Conservation (phyloP, 1,140 invertebrate genomes). For the Drosophila pseudoananassae region DNA sequence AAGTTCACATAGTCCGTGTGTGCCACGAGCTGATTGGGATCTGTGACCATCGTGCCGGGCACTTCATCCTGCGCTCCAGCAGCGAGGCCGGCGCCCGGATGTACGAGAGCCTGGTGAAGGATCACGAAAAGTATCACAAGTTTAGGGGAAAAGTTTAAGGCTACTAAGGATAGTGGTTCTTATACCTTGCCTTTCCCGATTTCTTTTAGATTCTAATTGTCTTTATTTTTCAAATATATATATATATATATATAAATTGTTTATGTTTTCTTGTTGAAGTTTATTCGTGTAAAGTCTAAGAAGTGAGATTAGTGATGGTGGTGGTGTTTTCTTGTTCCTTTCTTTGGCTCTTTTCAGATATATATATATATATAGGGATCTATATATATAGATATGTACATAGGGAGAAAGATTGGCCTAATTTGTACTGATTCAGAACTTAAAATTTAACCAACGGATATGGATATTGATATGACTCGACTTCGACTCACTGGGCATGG, state of each 20-base stretch:
- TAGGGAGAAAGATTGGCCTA: not conserved
- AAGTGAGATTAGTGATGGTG: too few relatives aligned
- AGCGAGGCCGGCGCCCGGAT: constrained; percentile 74
- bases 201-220: not conserved
- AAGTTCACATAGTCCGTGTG: constrained; percentile 73
- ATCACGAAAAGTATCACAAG: constrained; percentile 81
- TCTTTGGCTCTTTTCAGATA: not conserved
- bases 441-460: constrained; percentile 2
- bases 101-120: constrained; percentile 73
- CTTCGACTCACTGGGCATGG: too few relatives aligned
- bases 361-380: constrained; percentile 1
- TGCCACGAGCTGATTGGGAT: constrained; percentile 76
- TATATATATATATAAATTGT: constrained; percentile 16
- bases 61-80: constrained; percentile 76
- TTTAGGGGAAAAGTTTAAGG: constrained; percentile 67
- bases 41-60: constrained; percentile 80
- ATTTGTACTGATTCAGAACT: constrained; percentile 23
- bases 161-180: too few relatives aligned
- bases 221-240: constrained; percentile 6
- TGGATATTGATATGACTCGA: too few relatives aligned
- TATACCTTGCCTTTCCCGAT: not conserved
- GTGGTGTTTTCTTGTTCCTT: too few relatives aligned
- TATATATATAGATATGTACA: too few relatives aligned
- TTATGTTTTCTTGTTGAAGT: not conserved
- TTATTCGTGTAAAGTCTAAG: not conserved